Percentiles rank a stretch among this genome's conserved stretches.
phyloP scores from a whole-genome alignment of 2,888 invertebrate species.

The Dromius quadrimaculatus region DNA sequence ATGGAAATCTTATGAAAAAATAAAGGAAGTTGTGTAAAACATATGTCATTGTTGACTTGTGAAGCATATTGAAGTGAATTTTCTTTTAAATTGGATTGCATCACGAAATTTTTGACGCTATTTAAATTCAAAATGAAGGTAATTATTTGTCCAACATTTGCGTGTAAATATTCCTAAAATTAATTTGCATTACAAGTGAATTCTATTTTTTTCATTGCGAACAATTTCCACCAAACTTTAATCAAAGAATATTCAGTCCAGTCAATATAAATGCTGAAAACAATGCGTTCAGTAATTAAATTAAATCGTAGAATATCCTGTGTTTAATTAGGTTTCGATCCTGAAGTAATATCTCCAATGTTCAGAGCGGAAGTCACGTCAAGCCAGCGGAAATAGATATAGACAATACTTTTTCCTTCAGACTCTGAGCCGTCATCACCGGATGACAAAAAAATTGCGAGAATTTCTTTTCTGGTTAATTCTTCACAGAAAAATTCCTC shows the following conservation, averaged over 20 bases:
- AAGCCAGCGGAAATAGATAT: not conserved
- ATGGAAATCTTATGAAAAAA: slow-evolving; percentile 1
- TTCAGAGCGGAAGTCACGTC: slow-evolving; percentile 28
- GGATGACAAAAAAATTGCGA: no score
- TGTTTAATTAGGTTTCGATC: slow-evolving; percentile 50
- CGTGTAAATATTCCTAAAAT: no score
- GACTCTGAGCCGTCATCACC: no score
- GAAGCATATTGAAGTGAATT: no score
- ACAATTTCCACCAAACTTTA: slow-evolving; percentile 26
- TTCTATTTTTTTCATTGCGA: no score
- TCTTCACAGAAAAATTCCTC: no score
- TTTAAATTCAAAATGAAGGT: no score
- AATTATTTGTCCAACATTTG: no score
- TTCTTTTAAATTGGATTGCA: no score
- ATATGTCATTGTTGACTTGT: not conserved
- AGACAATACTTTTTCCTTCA: slow-evolving; percentile 17
- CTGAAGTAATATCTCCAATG: slow-evolving; percentile 11
- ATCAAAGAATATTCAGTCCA: slow-evolving; percentile 26
- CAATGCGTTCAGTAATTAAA: slow-evolving; percentile 36
- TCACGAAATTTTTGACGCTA: no score
- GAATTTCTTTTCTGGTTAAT: no score
- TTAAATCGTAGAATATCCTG: slow-evolving; percentile 40
- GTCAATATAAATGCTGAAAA: slow-evolving; percentile 35
- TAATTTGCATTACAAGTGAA: no score
- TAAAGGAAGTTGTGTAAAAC: slow-evolving; percentile 3